Conservation (phyloP, 2,797 vertebrate species). For the Gymnopithys bicolor region DNA sequence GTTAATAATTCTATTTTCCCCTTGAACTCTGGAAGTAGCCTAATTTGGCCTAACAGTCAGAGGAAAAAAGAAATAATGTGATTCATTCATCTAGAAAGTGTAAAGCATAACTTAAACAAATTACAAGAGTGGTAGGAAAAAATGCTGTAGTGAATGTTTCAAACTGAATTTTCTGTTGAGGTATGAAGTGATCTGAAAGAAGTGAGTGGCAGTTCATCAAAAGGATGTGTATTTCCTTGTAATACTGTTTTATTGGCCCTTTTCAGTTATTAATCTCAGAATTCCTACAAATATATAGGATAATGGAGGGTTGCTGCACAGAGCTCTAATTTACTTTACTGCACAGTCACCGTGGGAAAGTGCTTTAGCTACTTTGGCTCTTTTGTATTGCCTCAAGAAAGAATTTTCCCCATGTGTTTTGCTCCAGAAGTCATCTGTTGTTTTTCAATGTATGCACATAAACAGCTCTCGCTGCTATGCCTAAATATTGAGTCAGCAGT, state of each 20-base stretch:
- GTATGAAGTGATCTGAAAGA: constrained; percentile 22
- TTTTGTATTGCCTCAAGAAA: neutral
- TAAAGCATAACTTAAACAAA: constrained; percentile 32
- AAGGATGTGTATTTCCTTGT: neutral
- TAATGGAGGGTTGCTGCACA: neutral
- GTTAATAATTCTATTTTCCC: constrained; percentile 44
- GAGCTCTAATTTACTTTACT: constrained; percentile 32
- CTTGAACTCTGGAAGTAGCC: constrained; percentile 44
- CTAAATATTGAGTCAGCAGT: constrained; percentile 40
- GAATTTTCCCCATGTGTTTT: neutral
- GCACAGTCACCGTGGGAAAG: neutral
- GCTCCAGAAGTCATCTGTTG: constrained; percentile 37
- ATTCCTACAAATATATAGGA: neutral
- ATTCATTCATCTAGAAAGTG: constrained; percentile 44
- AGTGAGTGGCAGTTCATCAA: constrained; percentile 20
- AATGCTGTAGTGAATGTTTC: neutral
- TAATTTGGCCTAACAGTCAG: constrained; percentile 55
- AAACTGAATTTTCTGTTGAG: neutral
- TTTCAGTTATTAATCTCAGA: constrained; percentile 26
- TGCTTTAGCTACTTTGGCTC: neutral
- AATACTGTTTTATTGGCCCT: neutral
- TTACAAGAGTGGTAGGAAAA: neutral
- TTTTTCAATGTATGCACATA: constrained; percentile 16
- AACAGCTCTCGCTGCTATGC: neutral
- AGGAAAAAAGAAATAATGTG: constrained; percentile 24